Conservation (phyloP, 2,888 invertebrate genomes). For the Drosophila mulleri region DNA sequence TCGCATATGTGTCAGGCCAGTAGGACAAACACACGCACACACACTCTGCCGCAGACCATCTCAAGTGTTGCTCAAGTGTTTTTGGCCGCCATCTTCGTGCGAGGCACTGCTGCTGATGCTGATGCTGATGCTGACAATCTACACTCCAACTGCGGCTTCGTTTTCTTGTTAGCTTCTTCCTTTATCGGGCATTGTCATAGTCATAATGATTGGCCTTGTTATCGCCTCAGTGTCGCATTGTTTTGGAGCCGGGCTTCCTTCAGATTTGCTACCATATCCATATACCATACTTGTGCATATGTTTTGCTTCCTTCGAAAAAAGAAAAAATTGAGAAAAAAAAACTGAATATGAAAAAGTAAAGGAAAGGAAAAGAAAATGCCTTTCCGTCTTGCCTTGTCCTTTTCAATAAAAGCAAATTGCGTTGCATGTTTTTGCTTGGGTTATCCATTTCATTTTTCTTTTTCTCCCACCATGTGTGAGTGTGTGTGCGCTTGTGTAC, state of each 20-base stretch:
- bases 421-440: conserved; percentile 76
- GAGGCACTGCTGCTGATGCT: conserved; percentile 23
- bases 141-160: conserved; percentile 49
- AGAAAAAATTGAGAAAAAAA: conserved; percentile 11
- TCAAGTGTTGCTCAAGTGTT: conserved; percentile 76
- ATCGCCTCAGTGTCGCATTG: conserved; percentile 73
- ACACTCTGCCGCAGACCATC: conserved; percentile 22
- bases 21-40: conserved; percentile 44
- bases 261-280: conserved; percentile 12
- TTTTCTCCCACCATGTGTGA: background rate
- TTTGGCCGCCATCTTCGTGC: conserved; percentile 53
- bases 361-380: conserved; percentile 25
- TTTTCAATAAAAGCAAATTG: conserved; percentile 80
- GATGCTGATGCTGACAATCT: conserved; percentile 44
- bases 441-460: conserved; percentile 41
- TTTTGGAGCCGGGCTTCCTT: conserved; percentile 52
- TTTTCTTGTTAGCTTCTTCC: conserved; percentile 11
- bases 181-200: conserved; percentile 55
- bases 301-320: conserved; percentile 39
- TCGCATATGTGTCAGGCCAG: conserved; percentile 76
- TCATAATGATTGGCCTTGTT: conserved; percentile 80
- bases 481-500: conserved; percentile 43
- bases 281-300: conserved; percentile 34
- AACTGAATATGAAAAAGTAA: conserved; percentile 14
- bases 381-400: conserved; percentile 57